phyloP scores from a whole-genome alignment of 2,888 invertebrate species.

The Lasioglossum figueresi region DNA sequence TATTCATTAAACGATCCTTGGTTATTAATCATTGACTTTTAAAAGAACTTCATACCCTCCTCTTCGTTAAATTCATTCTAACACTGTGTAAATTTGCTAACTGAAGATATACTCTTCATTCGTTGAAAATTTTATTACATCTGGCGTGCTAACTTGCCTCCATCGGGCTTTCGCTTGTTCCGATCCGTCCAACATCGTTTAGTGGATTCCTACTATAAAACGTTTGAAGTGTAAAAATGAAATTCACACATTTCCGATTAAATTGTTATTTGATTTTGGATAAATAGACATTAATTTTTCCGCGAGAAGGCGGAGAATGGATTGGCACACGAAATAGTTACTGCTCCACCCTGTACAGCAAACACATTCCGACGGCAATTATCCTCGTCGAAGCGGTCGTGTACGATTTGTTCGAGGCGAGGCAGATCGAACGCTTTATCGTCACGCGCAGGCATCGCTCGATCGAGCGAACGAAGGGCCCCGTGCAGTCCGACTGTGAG shows the following conservation, averaged over 20 bases:
- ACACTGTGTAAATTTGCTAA: neutral
- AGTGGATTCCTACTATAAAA: too few species aligned
- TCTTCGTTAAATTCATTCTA: neutral
- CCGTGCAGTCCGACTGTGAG: slow-evolving; percentile 48
- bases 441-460: neutral
- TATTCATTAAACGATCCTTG: neutral
- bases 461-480: slow-evolving; percentile 45
- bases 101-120: too few species aligned
- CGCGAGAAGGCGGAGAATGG: too few species aligned
- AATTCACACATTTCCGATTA: too few species aligned
- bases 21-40: neutral
- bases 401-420: neutral
- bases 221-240: too few species aligned
- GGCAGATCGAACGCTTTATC: slow-evolving; percentile 21
- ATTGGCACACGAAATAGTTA: neutral
- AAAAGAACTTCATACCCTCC: neutral
- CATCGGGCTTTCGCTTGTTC: too few species aligned
- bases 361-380: neutral
- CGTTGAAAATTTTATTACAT: too few species aligned
- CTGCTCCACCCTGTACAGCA: neutral
- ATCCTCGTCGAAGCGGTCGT: neutral
- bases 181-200: too few species aligned
- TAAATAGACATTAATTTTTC: too few species aligned
- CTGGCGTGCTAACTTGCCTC: too few species aligned
- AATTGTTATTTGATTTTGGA: too few species aligned